These are phyloP conservation scores for Drosophila engyochracea DNA, from an alignment of 2,888 invertebrate species.

Conservation along the genomic window DNA sequence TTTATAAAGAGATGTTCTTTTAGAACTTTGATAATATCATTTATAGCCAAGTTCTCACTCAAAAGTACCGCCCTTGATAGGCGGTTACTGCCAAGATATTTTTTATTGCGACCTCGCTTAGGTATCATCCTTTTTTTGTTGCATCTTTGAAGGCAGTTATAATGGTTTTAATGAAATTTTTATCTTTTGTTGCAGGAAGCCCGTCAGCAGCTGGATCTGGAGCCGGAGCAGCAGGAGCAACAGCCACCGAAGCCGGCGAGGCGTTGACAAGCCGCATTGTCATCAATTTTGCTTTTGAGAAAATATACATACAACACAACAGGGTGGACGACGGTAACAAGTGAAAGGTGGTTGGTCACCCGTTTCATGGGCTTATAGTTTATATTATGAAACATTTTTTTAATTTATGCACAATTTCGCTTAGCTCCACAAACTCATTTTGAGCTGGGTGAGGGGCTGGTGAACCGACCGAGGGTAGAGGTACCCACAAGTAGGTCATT, in stretches of 20 bases:
- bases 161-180: constrained; percentile 80
- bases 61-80: constrained; percentile 31
- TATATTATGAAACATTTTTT: constrained; percentile 53
- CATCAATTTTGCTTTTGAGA: constrained; percentile 71
- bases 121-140: constrained; percentile 34
- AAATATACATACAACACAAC: constrained; percentile 33
- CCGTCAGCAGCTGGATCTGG: constrained; percentile 23
- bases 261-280: constrained; percentile 80
- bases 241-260: constrained; percentile 46
- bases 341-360: constrained; percentile 55
- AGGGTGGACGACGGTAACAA: constrained; percentile 15
- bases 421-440: constrained; percentile 21
- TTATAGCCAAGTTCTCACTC: background rate
- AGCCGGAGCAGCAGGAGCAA: constrained; percentile 16
- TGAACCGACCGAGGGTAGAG: background rate
- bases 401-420: constrained; percentile 76
- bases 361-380: constrained; percentile 68
- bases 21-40: background rate
- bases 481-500: constrained; percentile 67
- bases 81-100: constrained; percentile 34
- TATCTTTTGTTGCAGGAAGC: constrained; percentile 76
- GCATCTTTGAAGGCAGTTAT: constrained; percentile 62
- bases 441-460: background rate
- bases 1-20: background rate
- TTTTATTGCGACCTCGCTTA: constrained; percentile 19